These are phyloP conservation scores for Nephila pilipes DNA, from an alignment of 1,140 invertebrate genomes.

Conservation along the genomic window DNA sequence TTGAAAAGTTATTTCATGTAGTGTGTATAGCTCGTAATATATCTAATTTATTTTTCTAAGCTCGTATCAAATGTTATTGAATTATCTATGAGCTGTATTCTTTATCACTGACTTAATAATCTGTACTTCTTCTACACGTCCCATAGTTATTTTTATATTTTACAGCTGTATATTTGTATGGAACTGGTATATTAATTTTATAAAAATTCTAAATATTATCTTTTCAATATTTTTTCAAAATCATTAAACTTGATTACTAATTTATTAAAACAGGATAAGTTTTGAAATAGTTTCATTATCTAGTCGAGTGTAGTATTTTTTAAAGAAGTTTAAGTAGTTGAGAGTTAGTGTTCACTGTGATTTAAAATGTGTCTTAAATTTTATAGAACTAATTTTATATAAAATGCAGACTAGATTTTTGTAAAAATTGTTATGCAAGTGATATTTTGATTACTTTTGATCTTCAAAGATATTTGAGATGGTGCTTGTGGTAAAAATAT, in stretches of 20 bases:
- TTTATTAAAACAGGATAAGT: too few species aligned
- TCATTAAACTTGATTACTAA: too few species aligned
- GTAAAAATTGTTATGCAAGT: background rate
- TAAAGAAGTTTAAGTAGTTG: background rate
- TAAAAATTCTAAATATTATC: too few species aligned
- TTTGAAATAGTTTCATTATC: too few species aligned
- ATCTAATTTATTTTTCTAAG: background rate
- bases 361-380: conserved; percentile 13
- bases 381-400: background rate
- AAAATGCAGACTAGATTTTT: background rate
- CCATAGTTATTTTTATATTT: too few species aligned
- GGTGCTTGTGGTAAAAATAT: background rate
- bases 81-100: background rate
- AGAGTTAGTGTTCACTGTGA: conserved; percentile 5
- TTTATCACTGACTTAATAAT: background rate
- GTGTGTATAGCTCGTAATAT: background rate
- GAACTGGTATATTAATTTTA: too few species aligned
- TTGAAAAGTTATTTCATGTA: background rate
- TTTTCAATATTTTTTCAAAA: too few species aligned
- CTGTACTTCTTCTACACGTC: too few species aligned
- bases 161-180: too few species aligned
- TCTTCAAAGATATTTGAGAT: background rate
- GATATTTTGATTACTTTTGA: background rate
- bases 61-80: too few species aligned
- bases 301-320: background rate